Conservation (phyloP, 2,888 invertebrate species). For the Xestia xanthographa region DNA sequence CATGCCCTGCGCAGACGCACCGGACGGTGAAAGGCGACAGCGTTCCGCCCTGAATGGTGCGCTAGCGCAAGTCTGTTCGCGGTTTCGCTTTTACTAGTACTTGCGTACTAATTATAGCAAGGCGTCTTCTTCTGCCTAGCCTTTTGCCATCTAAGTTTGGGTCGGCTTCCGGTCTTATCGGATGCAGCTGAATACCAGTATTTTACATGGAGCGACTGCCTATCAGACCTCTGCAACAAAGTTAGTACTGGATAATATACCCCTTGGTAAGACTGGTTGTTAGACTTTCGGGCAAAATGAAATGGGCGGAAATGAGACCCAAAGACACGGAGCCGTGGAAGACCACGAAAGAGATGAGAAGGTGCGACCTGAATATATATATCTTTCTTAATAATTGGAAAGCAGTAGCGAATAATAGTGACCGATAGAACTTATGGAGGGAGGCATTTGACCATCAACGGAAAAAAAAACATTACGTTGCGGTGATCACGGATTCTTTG, state of each 20-base stretch:
- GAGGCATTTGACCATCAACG: background rate
- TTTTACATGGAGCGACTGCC: background rate
- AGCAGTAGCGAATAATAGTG: background rate
- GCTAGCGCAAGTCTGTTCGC: constrained; percentile 55
- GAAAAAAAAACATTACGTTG: background rate
- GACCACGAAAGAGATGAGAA: background rate
- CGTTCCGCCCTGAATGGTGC: constrained; percentile 74
- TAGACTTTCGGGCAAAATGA: background rate
- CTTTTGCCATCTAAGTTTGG: background rate
- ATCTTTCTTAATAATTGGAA: background rate
- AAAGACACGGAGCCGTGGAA: background rate
- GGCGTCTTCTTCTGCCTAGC: background rate
- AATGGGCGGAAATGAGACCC: background rate
- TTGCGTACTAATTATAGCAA: background rate
- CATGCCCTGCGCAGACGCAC: constrained; percentile 63
- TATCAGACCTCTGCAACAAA: background rate
- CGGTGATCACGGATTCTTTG: background rate
- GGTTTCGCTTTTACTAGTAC: constrained; percentile 75
- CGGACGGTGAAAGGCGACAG: constrained; percentile 74
- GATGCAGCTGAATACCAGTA: background rate
- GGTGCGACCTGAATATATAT: background rate
- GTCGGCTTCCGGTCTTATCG: background rate
- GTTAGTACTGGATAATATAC: background rate
- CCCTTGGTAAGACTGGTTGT: background rate
- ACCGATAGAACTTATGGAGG: background rate